These are phyloP conservation scores for Microchirus variegatus DNA, from an alignment of 2,797 vertebrate species.

Conservation along the genomic window DNA sequence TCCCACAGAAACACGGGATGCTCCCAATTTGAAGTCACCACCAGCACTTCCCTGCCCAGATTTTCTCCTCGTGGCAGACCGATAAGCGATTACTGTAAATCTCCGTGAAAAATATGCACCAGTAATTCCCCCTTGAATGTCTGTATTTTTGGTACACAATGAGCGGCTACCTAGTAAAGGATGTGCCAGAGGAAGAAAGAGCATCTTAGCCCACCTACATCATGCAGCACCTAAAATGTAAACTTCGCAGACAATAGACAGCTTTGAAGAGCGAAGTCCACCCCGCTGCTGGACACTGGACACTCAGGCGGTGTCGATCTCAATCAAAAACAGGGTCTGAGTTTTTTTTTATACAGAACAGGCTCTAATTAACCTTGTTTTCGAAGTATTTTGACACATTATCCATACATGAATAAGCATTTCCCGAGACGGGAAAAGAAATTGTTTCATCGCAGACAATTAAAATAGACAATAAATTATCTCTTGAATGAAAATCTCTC, in stretches of 20 bases:
- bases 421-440: no score
- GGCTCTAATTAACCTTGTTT: no score
- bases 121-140: constrained; percentile 64
- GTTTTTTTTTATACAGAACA: no score
- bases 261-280: constrained; percentile 48
- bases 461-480: no score
- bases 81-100: constrained; percentile 76
- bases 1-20: constrained; percentile 56
- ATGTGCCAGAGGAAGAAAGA: constrained; percentile 56
- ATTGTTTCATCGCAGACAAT: no score
- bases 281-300: constrained; percentile 36
- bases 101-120: constrained; percentile 72
- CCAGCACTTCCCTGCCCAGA: constrained; percentile 48
- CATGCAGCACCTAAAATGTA: constrained; percentile 53
- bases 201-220: constrained; percentile 49
- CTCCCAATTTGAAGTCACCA: constrained; percentile 63
- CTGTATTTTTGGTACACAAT: constrained; percentile 72
- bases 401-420: no score
- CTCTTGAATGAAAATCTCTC: no score
- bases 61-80: constrained; percentile 55
- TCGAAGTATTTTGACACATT: no score
- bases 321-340: no score
- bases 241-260: constrained; percentile 55
- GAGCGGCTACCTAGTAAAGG: constrained; percentile 48
- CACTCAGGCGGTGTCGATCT: not conserved